Evolutionary conservation across 2,888 invertebrate genomes (phyloP).

Genomic region (Drosophila nr. perissopoda): DNA sequence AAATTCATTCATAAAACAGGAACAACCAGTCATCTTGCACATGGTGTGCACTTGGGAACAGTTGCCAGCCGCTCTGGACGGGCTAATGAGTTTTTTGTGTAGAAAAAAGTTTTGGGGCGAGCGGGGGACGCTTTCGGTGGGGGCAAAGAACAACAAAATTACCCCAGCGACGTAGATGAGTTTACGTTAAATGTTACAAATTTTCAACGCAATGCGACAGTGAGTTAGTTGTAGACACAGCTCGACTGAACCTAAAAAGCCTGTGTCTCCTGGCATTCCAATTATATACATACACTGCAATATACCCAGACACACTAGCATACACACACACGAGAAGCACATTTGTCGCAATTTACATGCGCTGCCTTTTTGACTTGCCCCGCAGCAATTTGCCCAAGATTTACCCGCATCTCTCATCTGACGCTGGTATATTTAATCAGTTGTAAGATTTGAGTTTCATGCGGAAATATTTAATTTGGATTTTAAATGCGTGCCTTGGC

Average conservation of each 20-base stretch:
- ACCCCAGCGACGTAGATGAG: slow-evolving; percentile 42
- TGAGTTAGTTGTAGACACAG: slow-evolving; percentile 17
- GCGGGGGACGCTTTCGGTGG: slow-evolving; percentile 7
- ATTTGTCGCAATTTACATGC: slow-evolving; percentile 68
- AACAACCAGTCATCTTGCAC: slow-evolving; percentile 37
- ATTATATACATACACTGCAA: slow-evolving; percentile 49
- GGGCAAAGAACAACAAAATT: slow-evolving; percentile 72
- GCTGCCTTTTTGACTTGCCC: slow-evolving; percentile 70
- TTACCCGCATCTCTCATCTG: slow-evolving; percentile 27
- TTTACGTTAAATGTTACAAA: slow-evolving; percentile 67
- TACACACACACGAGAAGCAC: slow-evolving; percentile 10
- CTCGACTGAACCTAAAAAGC: slow-evolving; percentile 35
- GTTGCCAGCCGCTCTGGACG: slow-evolving; percentile 26
- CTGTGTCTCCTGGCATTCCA: slow-evolving; percentile 53
- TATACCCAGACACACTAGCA: neutral
- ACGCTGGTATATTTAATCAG: slow-evolving; percentile 74
- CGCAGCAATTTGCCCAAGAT: slow-evolving; percentile 40
- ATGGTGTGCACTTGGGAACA: slow-evolving; percentile 24
- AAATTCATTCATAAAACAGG: slow-evolving; percentile 67
- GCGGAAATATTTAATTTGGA: slow-evolving; percentile 79
- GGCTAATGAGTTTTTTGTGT: slow-evolving; percentile 63
- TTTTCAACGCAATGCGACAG: slow-evolving; percentile 38
- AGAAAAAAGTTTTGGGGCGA: slow-evolving; percentile 18
- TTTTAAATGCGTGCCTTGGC: slow-evolving; percentile 75
- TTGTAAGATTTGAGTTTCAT: slow-evolving; percentile 79